Percentiles rank a stretch among this genome's conserved stretches.
phyloP scores from a whole-genome alignment of 37 sponge, comb jelly and placozoan genomes.

The Beroe forskalii region DNA sequence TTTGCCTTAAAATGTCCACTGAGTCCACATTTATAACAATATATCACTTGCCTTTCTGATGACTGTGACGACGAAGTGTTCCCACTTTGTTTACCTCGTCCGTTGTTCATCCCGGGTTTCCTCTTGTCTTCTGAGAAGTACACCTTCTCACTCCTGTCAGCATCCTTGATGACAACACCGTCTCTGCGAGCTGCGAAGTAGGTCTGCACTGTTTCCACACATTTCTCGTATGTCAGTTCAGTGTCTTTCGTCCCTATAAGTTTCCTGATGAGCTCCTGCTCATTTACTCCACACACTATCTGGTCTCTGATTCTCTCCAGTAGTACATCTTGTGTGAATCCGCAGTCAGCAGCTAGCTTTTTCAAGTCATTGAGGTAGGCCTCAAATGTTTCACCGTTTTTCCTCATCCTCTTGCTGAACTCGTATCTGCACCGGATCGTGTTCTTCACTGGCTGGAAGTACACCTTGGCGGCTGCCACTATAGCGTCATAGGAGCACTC shows the following conservation, averaged over 20 bases:
- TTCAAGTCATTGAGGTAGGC: background rate
- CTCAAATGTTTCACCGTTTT: background rate
- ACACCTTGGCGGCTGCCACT: background rate
- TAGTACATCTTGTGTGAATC: background rate
- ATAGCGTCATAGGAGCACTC: background rate
- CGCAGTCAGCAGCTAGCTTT: background rate
- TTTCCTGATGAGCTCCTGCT: background rate
- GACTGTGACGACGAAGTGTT: too few relatives aligned
- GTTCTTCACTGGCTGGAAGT: background rate
- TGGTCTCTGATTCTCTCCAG: background rate
- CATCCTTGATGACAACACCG: background rate
- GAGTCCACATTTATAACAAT: background rate
- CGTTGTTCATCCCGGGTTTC: background rate
- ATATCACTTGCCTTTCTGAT: background rate
- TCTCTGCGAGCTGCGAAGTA: background rate
- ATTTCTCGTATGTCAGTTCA: background rate
- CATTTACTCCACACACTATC: background rate
- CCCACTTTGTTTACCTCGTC: background rate
- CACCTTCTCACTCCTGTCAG: background rate
- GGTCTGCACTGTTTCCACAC: background rate
- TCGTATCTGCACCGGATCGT: background rate
- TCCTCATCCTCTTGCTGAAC: background rate
- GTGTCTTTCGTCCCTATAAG: background rate
- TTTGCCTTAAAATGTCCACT: background rate
- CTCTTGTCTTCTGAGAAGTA: background rate